Conservation (phyloP, 2,797 vertebrate genomes). For the Crenichthys baileyi region DNA sequence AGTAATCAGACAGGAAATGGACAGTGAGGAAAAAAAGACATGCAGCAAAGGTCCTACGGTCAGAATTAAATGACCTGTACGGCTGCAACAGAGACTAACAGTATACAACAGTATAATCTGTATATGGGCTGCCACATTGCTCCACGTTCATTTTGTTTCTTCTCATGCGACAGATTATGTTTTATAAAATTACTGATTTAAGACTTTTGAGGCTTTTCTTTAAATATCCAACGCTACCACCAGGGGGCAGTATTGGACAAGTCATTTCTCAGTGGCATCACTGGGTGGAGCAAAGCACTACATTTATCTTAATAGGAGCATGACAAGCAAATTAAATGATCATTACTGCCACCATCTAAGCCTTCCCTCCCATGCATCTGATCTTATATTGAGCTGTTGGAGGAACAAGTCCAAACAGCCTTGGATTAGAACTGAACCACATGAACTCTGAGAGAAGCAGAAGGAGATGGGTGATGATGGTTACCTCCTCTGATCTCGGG, state of each 20-base stretch:
- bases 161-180: background rate
- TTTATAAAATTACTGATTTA: background rate
- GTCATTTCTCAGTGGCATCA: background rate
- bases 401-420: constrained; percentile 14
- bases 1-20: background rate
- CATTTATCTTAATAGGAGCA: constrained; percentile 36
- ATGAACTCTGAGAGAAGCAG: background rate
- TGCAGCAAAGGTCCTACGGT: background rate
- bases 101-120: no score
- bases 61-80: no score
- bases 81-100: no score
- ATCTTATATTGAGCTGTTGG: constrained; percentile 19
- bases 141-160: no score
- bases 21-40: background rate
- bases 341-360: constrained; percentile 27
- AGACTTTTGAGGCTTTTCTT: background rate
- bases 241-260: constrained; percentile 40
- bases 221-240: background rate
- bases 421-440: constrained; percentile 12
- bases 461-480: background rate
- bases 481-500: constrained; percentile 90
- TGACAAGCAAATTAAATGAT: constrained; percentile 18
- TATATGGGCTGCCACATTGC: no score
- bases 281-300: constrained; percentile 13
- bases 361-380: constrained; percentile 40